phyloP scores from a whole-genome alignment of 2,113 vertebrate genomes.

The Antigone vipio region DNA sequence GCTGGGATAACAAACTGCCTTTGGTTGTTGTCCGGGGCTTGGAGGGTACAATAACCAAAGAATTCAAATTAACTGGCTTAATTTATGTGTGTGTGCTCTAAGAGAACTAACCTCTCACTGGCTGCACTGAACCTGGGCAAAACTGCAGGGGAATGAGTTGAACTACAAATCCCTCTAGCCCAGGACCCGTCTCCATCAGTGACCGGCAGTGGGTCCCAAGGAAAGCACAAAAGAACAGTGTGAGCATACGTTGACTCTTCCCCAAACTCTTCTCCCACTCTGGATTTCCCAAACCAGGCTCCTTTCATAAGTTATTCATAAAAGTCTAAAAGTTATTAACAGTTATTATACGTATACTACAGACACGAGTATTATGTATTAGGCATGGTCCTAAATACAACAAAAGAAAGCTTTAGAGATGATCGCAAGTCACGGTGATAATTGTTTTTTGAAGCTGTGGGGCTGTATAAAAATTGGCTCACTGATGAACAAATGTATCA shows the following conservation, averaged over 20 bases:
- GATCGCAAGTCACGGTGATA: not conserved
- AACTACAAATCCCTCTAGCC: not conserved
- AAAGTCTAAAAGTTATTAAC: not conserved
- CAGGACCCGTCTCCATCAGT: not conserved
- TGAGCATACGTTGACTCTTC: not conserved
- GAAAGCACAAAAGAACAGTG: not conserved
- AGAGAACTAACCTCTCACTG: not conserved
- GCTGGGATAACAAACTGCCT: not conserved
- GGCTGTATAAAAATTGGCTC: not conserved
- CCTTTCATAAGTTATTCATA: not conserved
- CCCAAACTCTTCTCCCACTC: not conserved
- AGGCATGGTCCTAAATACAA: not conserved
- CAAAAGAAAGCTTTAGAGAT: not conserved
- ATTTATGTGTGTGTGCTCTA: not conserved
- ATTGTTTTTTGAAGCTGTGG: slow-evolving; percentile 11
- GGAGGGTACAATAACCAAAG: not conserved
- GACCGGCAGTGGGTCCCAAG: not conserved
- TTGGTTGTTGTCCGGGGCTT: not conserved
- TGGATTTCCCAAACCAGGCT: not conserved
- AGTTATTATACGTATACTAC: not conserved
- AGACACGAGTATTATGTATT: not conserved
- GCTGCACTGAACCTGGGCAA: not conserved
- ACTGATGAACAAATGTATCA: slow-evolving; percentile 12
- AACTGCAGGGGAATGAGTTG: not conserved
- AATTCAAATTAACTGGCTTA: not conserved